Percentiles rank a stretch among this genome's conserved stretches.
Conservation (phyloP, 2,888 invertebrate genomes). For the Colostygia pectinataria region DNA sequence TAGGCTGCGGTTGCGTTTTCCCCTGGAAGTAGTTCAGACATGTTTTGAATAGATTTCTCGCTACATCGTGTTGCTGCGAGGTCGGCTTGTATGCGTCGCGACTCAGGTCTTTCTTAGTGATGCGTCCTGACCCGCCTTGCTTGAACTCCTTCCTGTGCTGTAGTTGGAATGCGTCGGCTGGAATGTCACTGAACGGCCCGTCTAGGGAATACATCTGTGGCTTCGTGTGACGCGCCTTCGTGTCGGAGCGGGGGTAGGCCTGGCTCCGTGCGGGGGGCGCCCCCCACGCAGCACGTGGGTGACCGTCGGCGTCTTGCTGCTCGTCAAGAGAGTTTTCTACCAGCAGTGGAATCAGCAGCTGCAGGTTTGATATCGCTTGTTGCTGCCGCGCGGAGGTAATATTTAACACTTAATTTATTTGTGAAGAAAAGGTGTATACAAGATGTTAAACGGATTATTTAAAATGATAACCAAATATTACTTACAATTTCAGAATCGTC, state of each 20-base stretch:
- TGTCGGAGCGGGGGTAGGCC: neutral
- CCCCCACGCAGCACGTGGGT: too few species aligned
- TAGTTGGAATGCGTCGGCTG: slow-evolving; percentile 32
- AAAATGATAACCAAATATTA: too few species aligned
- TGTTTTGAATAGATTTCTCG: neutral
- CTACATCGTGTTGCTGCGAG: neutral
- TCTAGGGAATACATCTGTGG: slow-evolving; percentile 9
- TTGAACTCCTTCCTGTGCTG: slow-evolving; percentile 18
- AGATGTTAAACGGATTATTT: too few species aligned
- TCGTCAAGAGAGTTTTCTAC: neutral
- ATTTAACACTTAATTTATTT: too few species aligned
- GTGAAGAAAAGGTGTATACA: too few species aligned
- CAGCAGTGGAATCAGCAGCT: slow-evolving; percentile 33
- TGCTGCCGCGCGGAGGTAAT: neutral
- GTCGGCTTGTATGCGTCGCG: neutral
- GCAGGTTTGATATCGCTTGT: slow-evolving; percentile 28
- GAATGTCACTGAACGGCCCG: slow-evolving; percentile 37
- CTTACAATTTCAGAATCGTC: too few species aligned
- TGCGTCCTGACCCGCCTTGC: neutral
- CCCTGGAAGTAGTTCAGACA: slow-evolving; percentile 12
- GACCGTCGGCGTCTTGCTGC: too few species aligned
- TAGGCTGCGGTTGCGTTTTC: neutral
- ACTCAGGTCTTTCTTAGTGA: slow-evolving; percentile 10
- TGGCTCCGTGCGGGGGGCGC: neutral
- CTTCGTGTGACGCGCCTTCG: neutral